Percentiles rank a stretch among this genome's conserved stretches.
These are phyloP conservation scores for Macroglossus sobrinus DNA, from an alignment of 2,113 vertebrate genomes.

Conservation along the genomic window DNA sequence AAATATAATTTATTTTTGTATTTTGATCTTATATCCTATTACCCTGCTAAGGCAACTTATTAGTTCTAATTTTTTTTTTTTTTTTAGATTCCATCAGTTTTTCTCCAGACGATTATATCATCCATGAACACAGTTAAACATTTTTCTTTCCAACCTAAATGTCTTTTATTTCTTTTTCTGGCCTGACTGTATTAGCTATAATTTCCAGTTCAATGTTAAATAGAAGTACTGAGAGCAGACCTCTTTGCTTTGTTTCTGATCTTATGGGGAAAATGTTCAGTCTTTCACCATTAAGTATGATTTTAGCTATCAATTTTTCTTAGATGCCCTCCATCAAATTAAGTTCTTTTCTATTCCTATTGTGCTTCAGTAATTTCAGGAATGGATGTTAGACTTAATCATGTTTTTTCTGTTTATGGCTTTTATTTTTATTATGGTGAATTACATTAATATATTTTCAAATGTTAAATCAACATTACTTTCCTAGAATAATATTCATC, in stretches of 20 bases:
- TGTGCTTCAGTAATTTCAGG: not conserved
- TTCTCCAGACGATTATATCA: not conserved
- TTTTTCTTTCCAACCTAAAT: not conserved
- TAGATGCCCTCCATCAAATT: not conserved
- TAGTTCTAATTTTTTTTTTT: not conserved
- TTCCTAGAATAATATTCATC: not conserved
- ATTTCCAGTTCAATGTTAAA: not conserved
- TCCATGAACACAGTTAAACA: not conserved
- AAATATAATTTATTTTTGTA: not conserved
- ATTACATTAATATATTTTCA: not conserved
- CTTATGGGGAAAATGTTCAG: not conserved
- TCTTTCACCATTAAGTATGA: not conserved
- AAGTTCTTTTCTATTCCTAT: not conserved
- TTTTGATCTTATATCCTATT: not conserved
- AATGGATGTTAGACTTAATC: not conserved
- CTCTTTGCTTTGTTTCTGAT: not conserved
- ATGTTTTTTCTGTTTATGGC: not conserved
- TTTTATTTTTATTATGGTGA: not conserved
- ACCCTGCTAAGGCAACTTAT: not conserved
- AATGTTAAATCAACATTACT: not conserved
- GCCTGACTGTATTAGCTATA: not conserved
- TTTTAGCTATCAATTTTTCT: not conserved
- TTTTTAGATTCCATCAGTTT: not conserved
- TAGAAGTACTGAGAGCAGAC: not conserved
- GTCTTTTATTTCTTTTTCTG: not conserved